phyloP scores from a whole-genome alignment of 2,888 invertebrate genomes.

The Antheraea assamensis region DNA sequence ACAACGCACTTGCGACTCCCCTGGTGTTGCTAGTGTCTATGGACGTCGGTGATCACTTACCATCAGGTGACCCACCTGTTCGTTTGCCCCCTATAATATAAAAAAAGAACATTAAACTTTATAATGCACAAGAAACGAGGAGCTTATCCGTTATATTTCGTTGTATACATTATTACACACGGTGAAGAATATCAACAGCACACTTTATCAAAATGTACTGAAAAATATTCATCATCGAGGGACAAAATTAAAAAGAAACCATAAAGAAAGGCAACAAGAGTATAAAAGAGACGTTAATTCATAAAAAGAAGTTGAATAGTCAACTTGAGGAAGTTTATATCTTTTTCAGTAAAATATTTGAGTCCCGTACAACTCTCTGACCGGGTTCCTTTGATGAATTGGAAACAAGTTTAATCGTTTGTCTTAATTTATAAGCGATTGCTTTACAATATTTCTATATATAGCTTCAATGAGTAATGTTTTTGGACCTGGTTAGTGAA shows the following conservation, averaged over 20 bases:
- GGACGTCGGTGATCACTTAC: too few species aligned
- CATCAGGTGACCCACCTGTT: too few species aligned
- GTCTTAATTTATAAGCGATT: slow-evolving; percentile 27
- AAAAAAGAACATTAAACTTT: too few species aligned
- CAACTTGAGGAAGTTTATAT: slow-evolving; percentile 31
- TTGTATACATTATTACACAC: too few species aligned
- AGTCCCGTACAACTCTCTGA: slow-evolving; percentile 40
- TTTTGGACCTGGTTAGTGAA: too few species aligned
- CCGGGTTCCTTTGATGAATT: slow-evolving; percentile 55
- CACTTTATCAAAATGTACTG: neutral
- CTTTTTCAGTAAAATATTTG: slow-evolving; percentile 43
- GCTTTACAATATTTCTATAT: neutral
- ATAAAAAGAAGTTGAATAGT: slow-evolving; percentile 27
- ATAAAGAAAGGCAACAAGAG: neutral
- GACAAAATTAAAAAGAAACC: neutral
- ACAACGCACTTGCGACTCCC: too few species aligned
- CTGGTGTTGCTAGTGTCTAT: too few species aligned
- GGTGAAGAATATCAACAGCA: too few species aligned
- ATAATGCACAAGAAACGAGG: too few species aligned
- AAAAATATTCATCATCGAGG: neutral
- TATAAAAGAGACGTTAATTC: neutral
- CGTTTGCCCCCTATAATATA: too few species aligned
- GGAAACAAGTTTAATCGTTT: slow-evolving; percentile 46
- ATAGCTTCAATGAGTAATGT: neutral
- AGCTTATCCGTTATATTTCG: too few species aligned